A percentile compares a stretch with the other conserved stretches of the same genome.
Conservation (phyloP, 1,140 invertebrate species). For the Atta texana region DNA sequence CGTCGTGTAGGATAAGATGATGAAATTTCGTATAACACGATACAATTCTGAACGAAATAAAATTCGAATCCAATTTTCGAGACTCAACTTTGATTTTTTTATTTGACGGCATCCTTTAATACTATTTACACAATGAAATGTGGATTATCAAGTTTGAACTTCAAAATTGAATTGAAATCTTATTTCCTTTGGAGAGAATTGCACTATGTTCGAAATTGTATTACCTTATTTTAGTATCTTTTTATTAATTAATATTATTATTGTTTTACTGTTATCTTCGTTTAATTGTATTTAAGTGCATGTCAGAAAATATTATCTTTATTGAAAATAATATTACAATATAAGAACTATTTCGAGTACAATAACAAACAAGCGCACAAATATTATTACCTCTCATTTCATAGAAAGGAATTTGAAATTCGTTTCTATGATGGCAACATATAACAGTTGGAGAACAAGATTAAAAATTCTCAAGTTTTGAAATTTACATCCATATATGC, state of each 20-base stretch:
- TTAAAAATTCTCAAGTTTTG: constrained; percentile 38
- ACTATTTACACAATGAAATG: too few species aligned
- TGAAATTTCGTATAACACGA: too few species aligned
- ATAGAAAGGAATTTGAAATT: not conserved
- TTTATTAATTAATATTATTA: not conserved
- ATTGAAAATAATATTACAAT: not conserved
- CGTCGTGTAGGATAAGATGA: not conserved
- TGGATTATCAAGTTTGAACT: too few species aligned
- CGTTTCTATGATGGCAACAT: not conserved
- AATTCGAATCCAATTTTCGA: too few species aligned
- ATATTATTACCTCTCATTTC: not conserved
- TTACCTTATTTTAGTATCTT: not conserved
- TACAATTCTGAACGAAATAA: too few species aligned
- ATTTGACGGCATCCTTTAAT: too few species aligned
- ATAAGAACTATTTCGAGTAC: not conserved
- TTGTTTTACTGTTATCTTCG: not conserved
- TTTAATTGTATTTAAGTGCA: not conserved
- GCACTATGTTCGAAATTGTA: too few species aligned
- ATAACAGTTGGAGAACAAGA: not conserved
- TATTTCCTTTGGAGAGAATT: too few species aligned
- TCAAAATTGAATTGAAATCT: too few species aligned
- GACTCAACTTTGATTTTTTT: too few species aligned
- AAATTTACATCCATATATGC: not conserved
- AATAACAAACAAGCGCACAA: not conserved
- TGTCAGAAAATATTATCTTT: not conserved